A percentile compares a stretch with the other conserved stretches of the same genome.
phyloP scores from a whole-genome alignment of 2,113 vertebrate genomes.

The Montifringilla adamsi region DNA sequence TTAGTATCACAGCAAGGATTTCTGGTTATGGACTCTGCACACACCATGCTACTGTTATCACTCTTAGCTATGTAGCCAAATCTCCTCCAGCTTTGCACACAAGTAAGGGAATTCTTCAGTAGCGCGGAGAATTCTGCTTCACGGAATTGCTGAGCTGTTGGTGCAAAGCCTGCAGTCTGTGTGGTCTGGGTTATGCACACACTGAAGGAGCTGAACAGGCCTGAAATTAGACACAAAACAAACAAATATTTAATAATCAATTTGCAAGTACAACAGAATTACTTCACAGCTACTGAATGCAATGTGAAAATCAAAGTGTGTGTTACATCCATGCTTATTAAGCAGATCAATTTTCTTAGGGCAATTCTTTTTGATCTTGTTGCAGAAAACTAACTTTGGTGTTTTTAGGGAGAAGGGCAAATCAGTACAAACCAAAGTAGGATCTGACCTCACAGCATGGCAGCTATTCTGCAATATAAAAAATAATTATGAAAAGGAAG shows the following conservation, averaged over 20 bases:
- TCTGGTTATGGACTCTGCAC: background rate
- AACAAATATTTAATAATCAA: background rate
- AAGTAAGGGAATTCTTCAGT: rapidly evolving
- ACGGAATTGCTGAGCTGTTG: background rate
- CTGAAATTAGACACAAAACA: conserved; percentile 64
- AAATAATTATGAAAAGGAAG: background rate
- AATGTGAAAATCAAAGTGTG: background rate
- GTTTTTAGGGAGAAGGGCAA: background rate
- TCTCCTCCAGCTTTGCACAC: background rate
- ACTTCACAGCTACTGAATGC: background rate
- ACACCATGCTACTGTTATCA: background rate
- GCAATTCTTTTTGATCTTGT: background rate
- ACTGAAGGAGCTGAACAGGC: conserved; percentile 80
- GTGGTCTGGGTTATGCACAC: conserved; percentile 69
- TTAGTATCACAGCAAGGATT: conserved; percentile 22
- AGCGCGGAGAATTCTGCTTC: rapidly evolving
- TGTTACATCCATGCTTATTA: background rate
- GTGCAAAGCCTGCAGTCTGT: conserved; percentile 57
- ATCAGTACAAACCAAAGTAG: background rate
- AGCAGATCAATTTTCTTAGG: background rate
- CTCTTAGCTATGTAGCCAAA: background rate
- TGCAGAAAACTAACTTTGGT: background rate
- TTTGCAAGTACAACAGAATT: background rate
- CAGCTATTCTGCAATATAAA: background rate
- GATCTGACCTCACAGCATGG: background rate